Evolutionary conservation across 2,797 vertebrate genomes (phyloP).

Genomic region (Oryzias dopingdopingensis): DNA sequence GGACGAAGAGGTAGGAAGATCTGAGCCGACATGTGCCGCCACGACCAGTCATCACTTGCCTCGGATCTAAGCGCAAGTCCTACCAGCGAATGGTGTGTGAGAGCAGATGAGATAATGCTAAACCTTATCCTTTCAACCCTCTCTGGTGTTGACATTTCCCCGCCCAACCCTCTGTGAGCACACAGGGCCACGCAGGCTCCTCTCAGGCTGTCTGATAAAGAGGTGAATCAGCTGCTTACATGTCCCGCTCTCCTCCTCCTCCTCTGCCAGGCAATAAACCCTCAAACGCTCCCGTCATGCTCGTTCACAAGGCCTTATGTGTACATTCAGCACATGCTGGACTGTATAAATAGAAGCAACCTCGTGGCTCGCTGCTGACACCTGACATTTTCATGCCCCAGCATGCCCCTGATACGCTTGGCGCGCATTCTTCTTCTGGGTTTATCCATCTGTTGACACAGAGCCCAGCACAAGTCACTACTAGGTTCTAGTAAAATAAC

Average conservation of each 20-base stretch:
- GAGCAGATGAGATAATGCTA: constrained; percentile 68
- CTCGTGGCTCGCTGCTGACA: constrained; percentile 71
- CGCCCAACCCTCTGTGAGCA: constrained; percentile 66
- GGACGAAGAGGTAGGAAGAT: constrained; percentile 6
- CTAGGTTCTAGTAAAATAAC: constrained; percentile 70
- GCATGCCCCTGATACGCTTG: constrained; percentile 69
- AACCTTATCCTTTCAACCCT: constrained; percentile 55
- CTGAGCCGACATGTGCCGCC: constrained; percentile 26
- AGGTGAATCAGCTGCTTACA: constrained; percentile 69
- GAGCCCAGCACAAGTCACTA: constrained; percentile 56
- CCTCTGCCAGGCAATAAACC: constrained; percentile 55
- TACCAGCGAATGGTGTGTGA: constrained; percentile 21
- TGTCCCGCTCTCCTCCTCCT: constrained; percentile 35
- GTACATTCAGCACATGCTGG: constrained; percentile 72
- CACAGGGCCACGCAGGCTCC: constrained; percentile 50
- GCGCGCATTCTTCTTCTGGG: constrained; percentile 70
- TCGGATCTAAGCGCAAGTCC: constrained; percentile 39
- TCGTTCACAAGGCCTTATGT: constrained; percentile 69
- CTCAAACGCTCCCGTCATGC: constrained; percentile 48
- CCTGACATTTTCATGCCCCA: constrained; percentile 78
- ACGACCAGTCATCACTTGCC: constrained; percentile 58
- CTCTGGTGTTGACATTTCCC: constrained; percentile 68
- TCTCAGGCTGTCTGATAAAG: constrained; percentile 66
- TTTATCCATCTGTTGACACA: constrained; percentile 76
- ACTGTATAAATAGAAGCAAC: constrained; percentile 72